phyloP scores from a whole-genome alignment of 1,140 invertebrate species.

The Pseudomyrmex gracilis region DNA sequence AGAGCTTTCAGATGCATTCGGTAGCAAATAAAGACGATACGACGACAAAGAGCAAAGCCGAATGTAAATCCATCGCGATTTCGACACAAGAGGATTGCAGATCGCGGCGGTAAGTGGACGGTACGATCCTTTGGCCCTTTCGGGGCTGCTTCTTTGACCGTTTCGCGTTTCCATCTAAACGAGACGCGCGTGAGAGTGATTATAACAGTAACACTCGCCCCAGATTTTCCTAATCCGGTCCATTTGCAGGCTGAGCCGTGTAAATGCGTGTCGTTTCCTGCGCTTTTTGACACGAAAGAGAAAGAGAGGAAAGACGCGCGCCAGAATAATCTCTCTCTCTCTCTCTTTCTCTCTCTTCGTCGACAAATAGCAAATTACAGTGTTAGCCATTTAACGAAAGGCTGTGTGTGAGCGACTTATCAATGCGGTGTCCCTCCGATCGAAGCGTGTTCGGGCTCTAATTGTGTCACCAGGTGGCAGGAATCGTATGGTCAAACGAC shows the following conservation, averaged over 20 bases:
- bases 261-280: conserved; percentile 64
- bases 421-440: conserved; percentile 37
- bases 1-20: neutral
- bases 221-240: conserved; percentile 67
- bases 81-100: neutral
- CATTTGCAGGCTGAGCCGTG: conserved; percentile 65
- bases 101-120: conserved; percentile 6
- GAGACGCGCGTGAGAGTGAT: conserved; percentile 34
- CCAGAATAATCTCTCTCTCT: conserved; percentile 65
- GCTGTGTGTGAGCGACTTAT: conserved; percentile 44
- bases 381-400: conserved; percentile 43
- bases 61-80: conserved; percentile 5
- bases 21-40: neutral
- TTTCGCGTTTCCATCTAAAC: conserved; percentile 34
- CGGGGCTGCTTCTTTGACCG: conserved; percentile 55
- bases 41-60: conserved; percentile 11
- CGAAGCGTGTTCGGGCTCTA: conserved; percentile 52
- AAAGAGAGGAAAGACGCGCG: too few relatives aligned
- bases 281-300: too few relatives aligned
- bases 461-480: conserved; percentile 53
- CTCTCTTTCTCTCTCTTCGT: conserved; percentile 25
- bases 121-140: conserved; percentile 18
- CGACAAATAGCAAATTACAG: conserved; percentile 31
- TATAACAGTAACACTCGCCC: conserved; percentile 53
- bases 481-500: neutral